Conservation (phyloP, 2,888 invertebrate species). For the Latrodectus hesperus region DNA sequence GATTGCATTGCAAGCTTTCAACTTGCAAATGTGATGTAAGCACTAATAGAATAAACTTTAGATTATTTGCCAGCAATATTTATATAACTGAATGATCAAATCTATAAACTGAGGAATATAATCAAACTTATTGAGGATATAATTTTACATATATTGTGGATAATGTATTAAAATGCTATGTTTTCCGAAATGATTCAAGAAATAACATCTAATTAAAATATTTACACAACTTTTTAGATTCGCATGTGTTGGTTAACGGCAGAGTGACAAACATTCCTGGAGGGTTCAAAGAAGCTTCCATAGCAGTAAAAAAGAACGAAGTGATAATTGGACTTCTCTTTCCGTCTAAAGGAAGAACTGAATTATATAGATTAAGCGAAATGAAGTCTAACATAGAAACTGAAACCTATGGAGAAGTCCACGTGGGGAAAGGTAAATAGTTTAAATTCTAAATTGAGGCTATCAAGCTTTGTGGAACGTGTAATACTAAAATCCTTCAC, state of each 20-base stretch:
- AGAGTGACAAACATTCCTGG: background rate
- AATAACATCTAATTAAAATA: no score
- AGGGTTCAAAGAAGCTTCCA: conserved; percentile 19
- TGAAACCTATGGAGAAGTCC: background rate
- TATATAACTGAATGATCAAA: no score
- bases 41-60: no score
- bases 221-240: conserved; percentile 10
- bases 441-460: background rate
- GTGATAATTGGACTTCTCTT: conserved; percentile 24
- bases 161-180: no score
- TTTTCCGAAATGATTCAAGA: no score
- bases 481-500: no score
- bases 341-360: conserved; percentile 8
- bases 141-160: no score
- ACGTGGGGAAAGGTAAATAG: conserved; percentile 46
- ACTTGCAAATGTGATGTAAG: no score
- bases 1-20: no score
- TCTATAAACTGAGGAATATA: no score
- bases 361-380: conserved; percentile 4
- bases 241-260: conserved; percentile 18
- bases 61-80: no score
- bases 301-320: background rate
- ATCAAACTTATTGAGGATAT: no score
- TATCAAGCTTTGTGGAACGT: background rate
- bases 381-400: background rate